Base-by-base conservation (phyloP, 2,888 invertebrate genomes). In the Quadriops clusia region DNA sequence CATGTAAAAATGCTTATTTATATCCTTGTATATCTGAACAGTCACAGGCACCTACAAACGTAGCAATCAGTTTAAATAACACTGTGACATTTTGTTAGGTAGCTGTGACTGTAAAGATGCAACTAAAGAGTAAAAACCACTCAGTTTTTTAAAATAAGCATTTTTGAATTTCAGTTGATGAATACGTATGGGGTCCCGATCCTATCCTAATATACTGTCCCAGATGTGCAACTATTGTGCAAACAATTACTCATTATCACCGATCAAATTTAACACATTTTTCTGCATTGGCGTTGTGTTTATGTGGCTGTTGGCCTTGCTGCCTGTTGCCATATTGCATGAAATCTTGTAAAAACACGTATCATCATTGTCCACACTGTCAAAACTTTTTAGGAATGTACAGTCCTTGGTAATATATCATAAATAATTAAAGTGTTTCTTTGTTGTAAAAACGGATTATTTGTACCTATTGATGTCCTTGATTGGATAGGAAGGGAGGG, bases 241-340 rank as follows among this genome's bases (percentile, higher is more conserved):
- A 54, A 13, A 60, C 59, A 1, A 44, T 48, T 17, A 49, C 50
- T 7, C 46, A 50, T 14, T 40, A 45, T 3, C 49, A 52, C 34
- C 33, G 55, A 35, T 55, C 58, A 9, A 46, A 46, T 30, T 33
- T 55, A 20, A 53, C 58, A 3, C 58, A 60, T 37, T 40, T 56
- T 29, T 44, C 54, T 3, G 58, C 59, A 2, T 18, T 56, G n/a
- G 46, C 51, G n/a, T 31, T 61, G 28, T 61, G 56, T 36, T 27
- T 60, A 4, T 58, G 53, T 34, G 49, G 56, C 5, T 61, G 60
- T 40, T 61, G 60, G 60, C 60, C 61, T 1, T 60, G 58, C 39
- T 58, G 58, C 33, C 35, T 61, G 6, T 34, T 60, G 24, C 61
- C 60, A 1, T 59, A 58, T 37, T 59, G 56, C 29, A 43, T 58